Conservation (phyloP, 1,140 invertebrate genomes). For the Pseudomyrmex concolor region DNA sequence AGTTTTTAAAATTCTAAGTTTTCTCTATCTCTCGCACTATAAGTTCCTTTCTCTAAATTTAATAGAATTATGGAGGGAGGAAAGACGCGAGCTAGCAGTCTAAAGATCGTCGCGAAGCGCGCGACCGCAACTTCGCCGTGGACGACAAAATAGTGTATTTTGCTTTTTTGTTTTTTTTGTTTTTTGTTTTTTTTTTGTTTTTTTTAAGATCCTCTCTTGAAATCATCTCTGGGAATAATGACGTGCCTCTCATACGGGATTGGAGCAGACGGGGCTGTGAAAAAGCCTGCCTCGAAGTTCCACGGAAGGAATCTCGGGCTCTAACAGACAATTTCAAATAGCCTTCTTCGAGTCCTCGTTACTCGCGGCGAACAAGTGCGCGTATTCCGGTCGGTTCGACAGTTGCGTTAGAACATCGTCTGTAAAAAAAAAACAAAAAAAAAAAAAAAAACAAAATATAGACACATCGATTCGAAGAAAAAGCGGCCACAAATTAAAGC, state of each 20-base stretch:
- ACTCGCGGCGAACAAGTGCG: conserved; percentile 72
- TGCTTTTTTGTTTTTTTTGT: no score
- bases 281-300: conserved; percentile 72
- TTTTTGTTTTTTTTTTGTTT: neutral
- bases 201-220: conserved; percentile 30
- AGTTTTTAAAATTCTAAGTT: conserved; percentile 10
- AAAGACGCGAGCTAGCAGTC: conserved; percentile 32
- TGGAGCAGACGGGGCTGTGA: conserved; percentile 72
- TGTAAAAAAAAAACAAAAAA: conserved; percentile 47
- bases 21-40: conserved; percentile 16
- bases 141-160: conserved; percentile 51
- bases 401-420: conserved; percentile 75
- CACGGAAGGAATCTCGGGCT: conserved; percentile 67
- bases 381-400: conserved; percentile 71
- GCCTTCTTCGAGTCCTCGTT: conserved; percentile 74
- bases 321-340: conserved; percentile 81
- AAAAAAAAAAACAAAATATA: no score
- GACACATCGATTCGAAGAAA: neutral
- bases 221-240: conserved; percentile 33
- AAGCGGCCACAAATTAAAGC: neutral
- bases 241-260: conserved; percentile 68
- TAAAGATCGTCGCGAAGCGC: conserved; percentile 44
- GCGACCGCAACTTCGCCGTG: conserved; percentile 44
- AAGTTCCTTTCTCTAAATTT: conserved; percentile 52
- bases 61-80: conserved; percentile 25